Evolutionary conservation across 2,888 invertebrate species (phyloP).

Genomic region (Pocota personata): DNA sequence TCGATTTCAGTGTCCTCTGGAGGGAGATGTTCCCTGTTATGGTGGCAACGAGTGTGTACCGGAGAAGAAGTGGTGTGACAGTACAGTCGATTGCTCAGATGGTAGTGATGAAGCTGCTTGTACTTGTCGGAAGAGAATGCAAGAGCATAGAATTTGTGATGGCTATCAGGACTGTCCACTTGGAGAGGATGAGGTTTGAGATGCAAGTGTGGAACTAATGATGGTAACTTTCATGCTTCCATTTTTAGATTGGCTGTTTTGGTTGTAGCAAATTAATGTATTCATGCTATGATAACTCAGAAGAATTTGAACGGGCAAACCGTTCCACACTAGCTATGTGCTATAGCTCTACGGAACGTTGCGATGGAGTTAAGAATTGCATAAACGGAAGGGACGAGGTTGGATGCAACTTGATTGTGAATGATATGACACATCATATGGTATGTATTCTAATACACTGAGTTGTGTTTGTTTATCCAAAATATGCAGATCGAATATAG

Average conservation of each 20-base stretch:
- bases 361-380: conserved; percentile 89
- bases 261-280: conserved; percentile 87
- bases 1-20: conserved; percentile 74
- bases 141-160: conserved; percentile 88
- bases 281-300: conserved; percentile 86
- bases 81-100: conserved; percentile 89
- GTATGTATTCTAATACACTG: conserved; percentile 75
- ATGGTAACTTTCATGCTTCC: background rate
- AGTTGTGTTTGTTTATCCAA: too few species aligned
- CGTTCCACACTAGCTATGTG: conserved; percentile 86
- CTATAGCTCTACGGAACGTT: conserved; percentile 87
- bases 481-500: too few species aligned
- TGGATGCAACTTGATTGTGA: conserved; percentile 89
- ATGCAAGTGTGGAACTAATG: background rate
- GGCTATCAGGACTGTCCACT: conserved; percentile 92
- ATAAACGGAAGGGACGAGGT: conserved; percentile 90
- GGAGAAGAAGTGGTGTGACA: conserved; percentile 87
- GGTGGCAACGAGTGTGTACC: conserved; percentile 84
- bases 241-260: conserved; percentile 86
- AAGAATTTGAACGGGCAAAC: conserved; percentile 81
- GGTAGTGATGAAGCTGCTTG: conserved; percentile 91
- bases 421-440: conserved; percentile 83
- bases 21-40: conserved; percentile 78
- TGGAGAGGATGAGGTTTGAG: conserved; percentile 88
- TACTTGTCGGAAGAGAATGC: conserved; percentile 88